Evolutionary conservation across 2,113 vertebrate species (phyloP).

Genomic region (Edolisoma coerulescens): DNA sequence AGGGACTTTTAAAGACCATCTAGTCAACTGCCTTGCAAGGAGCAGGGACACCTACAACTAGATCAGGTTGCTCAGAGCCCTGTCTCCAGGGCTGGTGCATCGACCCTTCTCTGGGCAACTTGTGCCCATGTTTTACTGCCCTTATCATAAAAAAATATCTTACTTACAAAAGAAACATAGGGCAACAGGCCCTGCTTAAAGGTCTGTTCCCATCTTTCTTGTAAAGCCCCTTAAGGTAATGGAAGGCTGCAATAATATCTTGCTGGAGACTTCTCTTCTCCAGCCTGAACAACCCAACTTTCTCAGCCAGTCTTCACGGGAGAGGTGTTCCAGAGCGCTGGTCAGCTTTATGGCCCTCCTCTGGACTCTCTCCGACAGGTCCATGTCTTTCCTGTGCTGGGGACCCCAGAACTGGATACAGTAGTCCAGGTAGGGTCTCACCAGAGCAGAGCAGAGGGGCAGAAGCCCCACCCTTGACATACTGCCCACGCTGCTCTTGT

Average conservation of each 20-base stretch:
- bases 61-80: neutral
- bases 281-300: neutral
- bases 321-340: neutral
- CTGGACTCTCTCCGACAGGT: neutral
- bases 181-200: neutral
- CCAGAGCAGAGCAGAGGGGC: neutral
- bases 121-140: neutral
- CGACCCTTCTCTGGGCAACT: neutral
- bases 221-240: neutral
- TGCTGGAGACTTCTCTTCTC: neutral
- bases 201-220: neutral
- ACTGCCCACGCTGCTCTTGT: accelerated
- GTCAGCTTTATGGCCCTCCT: neutral
- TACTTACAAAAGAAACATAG: neutral
- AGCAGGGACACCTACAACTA: neutral
- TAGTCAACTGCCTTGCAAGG: neutral
- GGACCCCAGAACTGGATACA: neutral
- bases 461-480: neutral
- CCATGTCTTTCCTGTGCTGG: neutral
- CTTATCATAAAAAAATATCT: neutral
- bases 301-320: neutral
- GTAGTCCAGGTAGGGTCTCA: neutral
- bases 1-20: neutral
- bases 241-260: neutral
- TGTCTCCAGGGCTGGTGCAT: neutral